Conservation (phyloP, 2,888 invertebrate genomes). For the Mystacides longicornis region DNA sequence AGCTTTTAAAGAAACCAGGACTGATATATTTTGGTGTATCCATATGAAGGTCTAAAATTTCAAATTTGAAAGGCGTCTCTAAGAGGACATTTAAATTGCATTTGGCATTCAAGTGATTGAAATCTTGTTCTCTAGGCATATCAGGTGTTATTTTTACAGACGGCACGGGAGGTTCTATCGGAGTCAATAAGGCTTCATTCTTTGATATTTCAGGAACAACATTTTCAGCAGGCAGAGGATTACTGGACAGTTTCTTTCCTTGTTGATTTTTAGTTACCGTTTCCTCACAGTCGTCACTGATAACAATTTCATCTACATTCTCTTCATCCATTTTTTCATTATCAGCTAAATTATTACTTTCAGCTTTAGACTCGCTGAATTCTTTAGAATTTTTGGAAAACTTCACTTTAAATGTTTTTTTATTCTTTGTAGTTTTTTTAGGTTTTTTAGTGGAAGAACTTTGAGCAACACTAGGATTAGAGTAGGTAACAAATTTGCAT, state of each 20-base stretch:
- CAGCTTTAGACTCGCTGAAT: neutral
- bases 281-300: neutral
- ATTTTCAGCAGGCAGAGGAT: neutral
- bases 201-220: neutral
- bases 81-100: constrained; percentile 45
- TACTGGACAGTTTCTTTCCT: neutral
- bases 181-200: neutral
- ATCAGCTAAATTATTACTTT: constrained; percentile 1
- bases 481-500: neutral
- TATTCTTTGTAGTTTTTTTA: neutral
- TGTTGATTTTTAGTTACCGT: constrained; percentile 1
- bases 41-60: constrained; percentile 42
- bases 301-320: neutral
- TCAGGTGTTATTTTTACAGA: constrained; percentile 38
- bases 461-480: neutral
- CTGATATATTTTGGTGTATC: constrained; percentile 51
- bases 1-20: constrained; percentile 38
- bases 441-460: neutral
- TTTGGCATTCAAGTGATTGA: constrained; percentile 42
- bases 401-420: constrained; percentile 17
- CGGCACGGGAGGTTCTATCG: constrained; percentile 14
- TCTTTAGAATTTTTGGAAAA: constrained; percentile 30
- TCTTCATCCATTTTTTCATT: neutral
- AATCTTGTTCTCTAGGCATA: constrained; percentile 37
- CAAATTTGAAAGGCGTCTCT: constrained; percentile 53